These are phyloP conservation scores for Heliconius cydno DNA, from an alignment of 2,888 invertebrate genomes.

Conservation along the genomic window DNA sequence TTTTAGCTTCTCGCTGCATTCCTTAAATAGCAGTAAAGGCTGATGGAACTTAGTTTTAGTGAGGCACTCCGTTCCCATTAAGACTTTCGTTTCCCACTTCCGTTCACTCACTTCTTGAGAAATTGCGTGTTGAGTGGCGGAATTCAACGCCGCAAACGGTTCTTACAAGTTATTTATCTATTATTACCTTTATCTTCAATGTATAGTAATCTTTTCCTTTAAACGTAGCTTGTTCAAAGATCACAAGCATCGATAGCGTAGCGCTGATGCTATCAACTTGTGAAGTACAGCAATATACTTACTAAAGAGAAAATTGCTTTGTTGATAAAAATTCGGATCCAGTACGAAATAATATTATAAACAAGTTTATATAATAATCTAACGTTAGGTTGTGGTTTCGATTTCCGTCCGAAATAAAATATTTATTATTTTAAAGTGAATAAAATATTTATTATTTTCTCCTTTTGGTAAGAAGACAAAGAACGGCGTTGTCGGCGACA, in stretches of 20 bases:
- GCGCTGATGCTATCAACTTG: slow-evolving; percentile 22
- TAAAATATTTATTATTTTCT: not conserved
- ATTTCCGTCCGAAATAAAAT: not conserved
- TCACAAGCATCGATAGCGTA: slow-evolving; percentile 15
- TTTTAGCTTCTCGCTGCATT: too few species aligned
- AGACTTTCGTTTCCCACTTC: too few species aligned
- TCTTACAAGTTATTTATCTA: not conserved
- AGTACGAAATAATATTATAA: not conserved
- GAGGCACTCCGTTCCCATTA: too few species aligned
- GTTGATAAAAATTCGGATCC: slow-evolving; percentile 16
- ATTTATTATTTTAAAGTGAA: not conserved
- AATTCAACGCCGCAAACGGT: too few species aligned
- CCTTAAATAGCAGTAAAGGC: too few species aligned
- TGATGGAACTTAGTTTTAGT: too few species aligned
- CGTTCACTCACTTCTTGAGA: too few species aligned
- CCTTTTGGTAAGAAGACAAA: not conserved
- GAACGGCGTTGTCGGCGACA: not conserved
- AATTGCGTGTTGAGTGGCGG: too few species aligned
- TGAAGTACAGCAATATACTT: slow-evolving; percentile 12
- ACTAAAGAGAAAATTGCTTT: slow-evolving; percentile 23
- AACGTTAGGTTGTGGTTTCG: too few species aligned
- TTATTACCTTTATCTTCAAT: not conserved
- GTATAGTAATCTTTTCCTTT: slow-evolving; percentile 1
- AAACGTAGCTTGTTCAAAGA: slow-evolving; percentile 17
- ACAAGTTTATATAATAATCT: not conserved